Evolutionary conservation across 2,888 invertebrate genomes (phyloP).

Genomic region (Mimachlamys varia): DNA sequence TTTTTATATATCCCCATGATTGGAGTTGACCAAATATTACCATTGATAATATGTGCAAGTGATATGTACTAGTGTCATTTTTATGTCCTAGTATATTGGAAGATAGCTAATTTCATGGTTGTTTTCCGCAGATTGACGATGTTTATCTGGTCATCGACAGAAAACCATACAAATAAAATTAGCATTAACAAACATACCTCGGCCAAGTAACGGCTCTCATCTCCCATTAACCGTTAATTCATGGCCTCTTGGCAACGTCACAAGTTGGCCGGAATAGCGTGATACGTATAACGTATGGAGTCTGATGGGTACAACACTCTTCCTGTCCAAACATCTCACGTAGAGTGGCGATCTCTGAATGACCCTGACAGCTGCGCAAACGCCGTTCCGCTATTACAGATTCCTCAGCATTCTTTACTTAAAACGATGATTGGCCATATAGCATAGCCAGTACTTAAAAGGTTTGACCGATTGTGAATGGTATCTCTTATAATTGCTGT

Average conservation of each 20-base stretch:
- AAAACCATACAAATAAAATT: slow-evolving; percentile 9
- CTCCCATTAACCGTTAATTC: slow-evolving; percentile 1
- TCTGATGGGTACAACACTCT: background rate
- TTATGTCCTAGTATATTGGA: background rate
- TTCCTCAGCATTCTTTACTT: background rate
- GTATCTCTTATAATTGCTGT: too few species aligned
- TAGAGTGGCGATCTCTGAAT: background rate
- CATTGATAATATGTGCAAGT: background rate
- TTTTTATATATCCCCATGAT: background rate
- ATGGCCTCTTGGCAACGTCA: background rate
- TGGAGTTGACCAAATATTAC: background rate
- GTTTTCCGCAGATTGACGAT: background rate
- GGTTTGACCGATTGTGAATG: background rate
- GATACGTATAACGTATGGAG: background rate
- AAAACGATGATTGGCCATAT: background rate
- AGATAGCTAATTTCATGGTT: slow-evolving; percentile 23
- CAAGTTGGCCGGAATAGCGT: background rate
- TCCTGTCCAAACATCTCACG: background rate
- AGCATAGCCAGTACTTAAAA: background rate
- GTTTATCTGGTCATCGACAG: slow-evolving; percentile 2
- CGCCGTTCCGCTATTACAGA: background rate
- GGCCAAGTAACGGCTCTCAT: background rate
- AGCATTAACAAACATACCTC: slow-evolving; percentile 17
- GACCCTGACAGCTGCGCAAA: slow-evolving; percentile 17
- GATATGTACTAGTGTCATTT: background rate